phyloP scores from a whole-genome alignment of 2,888 invertebrate species.

The Meteorus cinctellus region DNA sequence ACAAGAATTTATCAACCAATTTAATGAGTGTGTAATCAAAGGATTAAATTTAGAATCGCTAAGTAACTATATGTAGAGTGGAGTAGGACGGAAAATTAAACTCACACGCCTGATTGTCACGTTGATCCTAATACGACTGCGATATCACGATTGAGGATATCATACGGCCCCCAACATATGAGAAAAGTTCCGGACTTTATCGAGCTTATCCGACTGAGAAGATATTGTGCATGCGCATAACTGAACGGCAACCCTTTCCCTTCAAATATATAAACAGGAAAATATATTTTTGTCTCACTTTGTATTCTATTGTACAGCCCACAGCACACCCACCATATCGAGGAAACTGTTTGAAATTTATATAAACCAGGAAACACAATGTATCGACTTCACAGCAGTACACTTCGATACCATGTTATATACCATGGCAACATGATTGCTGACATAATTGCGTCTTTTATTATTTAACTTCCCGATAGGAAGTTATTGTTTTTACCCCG shows the following conservation, averaged over 20 bases:
- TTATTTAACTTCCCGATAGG: too few relatives aligned
- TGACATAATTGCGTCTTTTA: not conserved
- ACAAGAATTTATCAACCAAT: too few relatives aligned
- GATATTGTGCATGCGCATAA: slow-evolving; percentile 5
- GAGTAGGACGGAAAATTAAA: not conserved
- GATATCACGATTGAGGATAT: not conserved
- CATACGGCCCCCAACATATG: not conserved
- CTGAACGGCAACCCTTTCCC: not conserved
- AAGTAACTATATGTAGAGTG: not conserved
- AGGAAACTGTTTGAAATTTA: too few relatives aligned
- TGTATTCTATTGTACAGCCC: not conserved
- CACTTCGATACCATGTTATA: not conserved
- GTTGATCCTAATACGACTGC: not conserved
- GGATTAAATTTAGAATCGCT: not conserved
- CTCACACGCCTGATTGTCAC: not conserved
- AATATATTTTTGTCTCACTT: not conserved
- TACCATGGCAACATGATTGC: not conserved
- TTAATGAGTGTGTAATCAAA: too few relatives aligned
- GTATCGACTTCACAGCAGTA: not conserved
- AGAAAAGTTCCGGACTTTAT: not conserved
- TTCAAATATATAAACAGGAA: not conserved
- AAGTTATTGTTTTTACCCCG: too few relatives aligned
- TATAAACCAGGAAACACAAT: not conserved
- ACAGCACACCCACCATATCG: not conserved
- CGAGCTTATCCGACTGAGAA: slow-evolving; percentile 2